A percentile compares a stretch with the other conserved stretches of the same genome.
Evolutionary conservation across 2,888 invertebrate species (phyloP).

Genomic region (Mesochorus sp.): DNA sequence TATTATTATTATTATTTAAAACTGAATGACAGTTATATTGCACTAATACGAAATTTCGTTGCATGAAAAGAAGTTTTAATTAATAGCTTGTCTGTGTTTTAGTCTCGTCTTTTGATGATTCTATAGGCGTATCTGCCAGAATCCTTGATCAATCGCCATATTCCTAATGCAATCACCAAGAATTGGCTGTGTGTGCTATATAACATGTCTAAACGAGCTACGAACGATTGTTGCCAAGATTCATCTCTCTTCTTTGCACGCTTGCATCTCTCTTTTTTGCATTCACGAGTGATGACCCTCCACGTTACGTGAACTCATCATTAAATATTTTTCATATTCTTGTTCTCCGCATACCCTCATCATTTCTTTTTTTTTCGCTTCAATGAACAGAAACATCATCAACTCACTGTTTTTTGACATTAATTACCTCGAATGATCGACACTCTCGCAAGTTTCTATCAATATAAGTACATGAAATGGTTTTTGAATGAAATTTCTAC

Average conservation of each 20-base stretch:
- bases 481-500: conserved; percentile 47
- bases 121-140: conserved; percentile 11
- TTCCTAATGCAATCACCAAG: conserved; percentile 63
- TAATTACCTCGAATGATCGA: conserved; percentile 13
- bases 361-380: not conserved
- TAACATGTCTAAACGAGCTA: conserved; percentile 15
- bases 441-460: not conserved
- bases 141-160: conserved; percentile 62
- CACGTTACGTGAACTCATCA: conserved; percentile 35
- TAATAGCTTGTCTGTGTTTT: not conserved
- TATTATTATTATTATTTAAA: too few relatives aligned
- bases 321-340: not conserved
- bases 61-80: too few relatives aligned
- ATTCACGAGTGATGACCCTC: conserved; percentile 2
- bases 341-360: not conserved
- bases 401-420: conserved; percentile 2
- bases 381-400: not conserved
- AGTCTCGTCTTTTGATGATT: not conserved
- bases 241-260: not conserved
- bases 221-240: conserved; percentile 51
- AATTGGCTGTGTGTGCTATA: conserved; percentile 48
- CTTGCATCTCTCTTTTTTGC: not conserved
- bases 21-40: too few relatives aligned
- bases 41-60: too few relatives aligned
- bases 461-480: not conserved